These are phyloP conservation scores for Agelaius tricolor DNA, from an alignment of 2,113 vertebrate species.

Conservation along the genomic window DNA sequence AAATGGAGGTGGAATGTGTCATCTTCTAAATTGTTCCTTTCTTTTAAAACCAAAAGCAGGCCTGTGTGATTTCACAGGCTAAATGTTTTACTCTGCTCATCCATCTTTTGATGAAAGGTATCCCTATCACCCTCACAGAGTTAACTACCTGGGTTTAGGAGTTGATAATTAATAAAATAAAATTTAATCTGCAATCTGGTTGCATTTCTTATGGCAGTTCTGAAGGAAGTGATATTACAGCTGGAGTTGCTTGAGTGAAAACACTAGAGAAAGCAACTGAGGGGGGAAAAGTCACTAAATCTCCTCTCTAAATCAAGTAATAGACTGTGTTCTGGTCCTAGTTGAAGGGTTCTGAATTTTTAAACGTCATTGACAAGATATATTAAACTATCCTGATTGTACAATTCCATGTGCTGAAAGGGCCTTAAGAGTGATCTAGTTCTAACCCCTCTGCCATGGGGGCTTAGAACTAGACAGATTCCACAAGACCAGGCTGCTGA, in stretches of 20 bases:
- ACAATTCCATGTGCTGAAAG: background rate
- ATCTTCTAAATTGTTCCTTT: background rate
- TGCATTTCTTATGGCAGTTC: background rate
- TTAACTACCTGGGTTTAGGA: background rate
- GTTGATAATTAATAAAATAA: background rate
- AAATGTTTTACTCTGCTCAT: background rate
- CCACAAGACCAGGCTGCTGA: background rate
- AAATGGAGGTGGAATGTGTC: background rate
- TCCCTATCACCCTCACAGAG: background rate
- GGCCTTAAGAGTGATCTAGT: background rate
- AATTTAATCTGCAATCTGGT: background rate
- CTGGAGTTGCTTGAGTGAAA: background rate
- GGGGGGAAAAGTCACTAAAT: background rate
- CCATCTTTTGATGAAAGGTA: background rate
- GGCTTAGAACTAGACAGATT: background rate
- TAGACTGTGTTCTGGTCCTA: background rate
- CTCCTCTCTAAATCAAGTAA: background rate
- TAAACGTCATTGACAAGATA: background rate
- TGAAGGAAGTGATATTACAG: background rate
- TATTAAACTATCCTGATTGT: background rate
- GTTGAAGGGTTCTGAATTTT: background rate
- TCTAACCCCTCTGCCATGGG: background rate
- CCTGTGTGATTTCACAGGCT: background rate
- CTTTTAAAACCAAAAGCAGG: background rate
- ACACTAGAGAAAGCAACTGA: background rate